Evolutionary conservation across 2,113 vertebrate species (phyloP).

Genomic region (Bettongia penicillata): DNA sequence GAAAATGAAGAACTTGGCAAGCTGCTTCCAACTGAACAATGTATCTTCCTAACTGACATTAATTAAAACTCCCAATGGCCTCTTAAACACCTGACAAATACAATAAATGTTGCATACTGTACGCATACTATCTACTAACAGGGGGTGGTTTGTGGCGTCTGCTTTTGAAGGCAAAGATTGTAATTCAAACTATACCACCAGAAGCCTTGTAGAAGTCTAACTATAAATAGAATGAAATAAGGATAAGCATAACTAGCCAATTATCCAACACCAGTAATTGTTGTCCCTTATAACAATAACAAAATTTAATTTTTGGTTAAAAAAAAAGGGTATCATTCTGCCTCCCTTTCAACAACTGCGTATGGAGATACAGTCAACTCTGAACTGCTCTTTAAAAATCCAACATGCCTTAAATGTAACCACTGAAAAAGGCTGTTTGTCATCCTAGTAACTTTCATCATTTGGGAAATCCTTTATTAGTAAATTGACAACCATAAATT

Average conservation of each 20-base stretch:
- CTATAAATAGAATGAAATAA: slow-evolving; percentile 48
- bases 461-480: slow-evolving; percentile 52
- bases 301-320: not conserved
- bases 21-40: slow-evolving; percentile 90
- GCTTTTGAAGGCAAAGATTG: slow-evolving; percentile 81
- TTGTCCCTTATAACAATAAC: not conserved
- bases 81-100: slow-evolving; percentile 93
- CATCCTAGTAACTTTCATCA: slow-evolving; percentile 22
- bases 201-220: slow-evolving; percentile 65
- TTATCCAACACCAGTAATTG: slow-evolving; percentile 27
- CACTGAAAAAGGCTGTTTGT: slow-evolving; percentile 45
- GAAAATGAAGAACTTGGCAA: slow-evolving; percentile 92
- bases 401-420: slow-evolving; percentile 47
- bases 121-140: slow-evolving; percentile 83
- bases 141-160: slow-evolving; percentile 79
- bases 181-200: slow-evolving; percentile 77
- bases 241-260: slow-evolving; percentile 63
- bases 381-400: slow-evolving; percentile 49
- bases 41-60: slow-evolving; percentile 94
- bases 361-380: slow-evolving; percentile 40
- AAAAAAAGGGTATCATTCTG: not conserved
- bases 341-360: slow-evolving; percentile 28
- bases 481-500: slow-evolving; percentile 65
- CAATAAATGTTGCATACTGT: slow-evolving; percentile 92
- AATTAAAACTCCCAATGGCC: slow-evolving; percentile 93